Evolutionary conservation across 2,113 vertebrate species (phyloP).

Genomic region (Clarias magur): DNA sequence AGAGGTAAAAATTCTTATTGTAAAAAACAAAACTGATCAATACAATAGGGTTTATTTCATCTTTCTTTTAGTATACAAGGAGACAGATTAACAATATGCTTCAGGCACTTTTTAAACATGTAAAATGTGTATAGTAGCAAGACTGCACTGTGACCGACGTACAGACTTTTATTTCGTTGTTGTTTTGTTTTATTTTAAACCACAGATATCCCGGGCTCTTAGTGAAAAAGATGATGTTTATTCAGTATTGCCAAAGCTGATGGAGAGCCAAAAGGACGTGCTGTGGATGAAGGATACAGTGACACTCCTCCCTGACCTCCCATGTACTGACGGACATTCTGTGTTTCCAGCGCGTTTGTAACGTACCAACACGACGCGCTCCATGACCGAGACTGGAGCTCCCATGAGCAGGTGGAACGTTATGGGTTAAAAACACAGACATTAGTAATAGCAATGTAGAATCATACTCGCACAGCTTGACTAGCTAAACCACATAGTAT

Average conservation of each 20-base stretch:
- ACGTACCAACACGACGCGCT: neutral
- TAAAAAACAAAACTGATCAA: constrained; percentile 69
- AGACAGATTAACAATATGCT: constrained; percentile 78
- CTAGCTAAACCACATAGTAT: constrained; percentile 30
- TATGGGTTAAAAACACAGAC: constrained; percentile 13
- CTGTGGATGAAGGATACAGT: constrained; percentile 31
- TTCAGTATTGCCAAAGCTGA: constrained; percentile 52
- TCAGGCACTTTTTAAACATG: constrained; percentile 86
- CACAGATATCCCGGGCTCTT: constrained; percentile 71
- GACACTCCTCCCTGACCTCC: constrained; percentile 1
- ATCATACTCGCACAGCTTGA: constrained; percentile 20
- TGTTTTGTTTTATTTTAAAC: constrained; percentile 74
- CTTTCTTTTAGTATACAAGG: constrained; percentile 78
- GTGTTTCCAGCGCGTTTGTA: neutral
- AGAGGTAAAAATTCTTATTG: constrained; percentile 89
- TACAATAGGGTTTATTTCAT: constrained; percentile 75
- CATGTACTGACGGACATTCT: neutral
- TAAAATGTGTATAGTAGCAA: constrained; percentile 81
- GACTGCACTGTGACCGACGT: constrained; percentile 54
- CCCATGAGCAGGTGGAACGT: constrained; percentile 2
- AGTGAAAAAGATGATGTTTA: constrained; percentile 38
- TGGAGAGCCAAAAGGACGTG: constrained; percentile 29
- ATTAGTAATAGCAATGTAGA: constrained; percentile 10
- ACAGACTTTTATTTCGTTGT: constrained; percentile 30
- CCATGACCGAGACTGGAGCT: neutral